Conservation (phyloP, 2,797 vertebrate genomes). For the Moxostoma hubbsi region DNA sequence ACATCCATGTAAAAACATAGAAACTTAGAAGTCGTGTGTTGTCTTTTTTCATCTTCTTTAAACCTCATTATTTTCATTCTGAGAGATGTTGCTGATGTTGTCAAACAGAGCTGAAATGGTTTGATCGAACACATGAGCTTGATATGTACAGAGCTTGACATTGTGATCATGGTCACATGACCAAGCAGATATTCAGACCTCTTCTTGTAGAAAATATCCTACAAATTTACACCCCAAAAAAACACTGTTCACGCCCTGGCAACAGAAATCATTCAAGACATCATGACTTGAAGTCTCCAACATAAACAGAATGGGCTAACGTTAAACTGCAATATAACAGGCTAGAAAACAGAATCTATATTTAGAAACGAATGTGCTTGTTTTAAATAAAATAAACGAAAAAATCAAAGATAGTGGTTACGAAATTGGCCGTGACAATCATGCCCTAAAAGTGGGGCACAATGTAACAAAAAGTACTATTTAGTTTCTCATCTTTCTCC, state of each 20-base stretch:
- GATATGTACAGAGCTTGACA: conserved; percentile 70
- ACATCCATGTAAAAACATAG: conserved; percentile 89
- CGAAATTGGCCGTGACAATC: conserved; percentile 34
- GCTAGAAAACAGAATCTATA: conserved; percentile 19
- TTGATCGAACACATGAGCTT: conserved; percentile 80
- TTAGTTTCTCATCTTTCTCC: conserved; percentile 52
- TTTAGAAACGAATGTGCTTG: conserved; percentile 19
- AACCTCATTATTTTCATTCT: conserved; percentile 69
- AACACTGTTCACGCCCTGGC: conserved; percentile 74
- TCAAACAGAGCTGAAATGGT: conserved; percentile 77
- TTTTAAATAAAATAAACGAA: too few species aligned
- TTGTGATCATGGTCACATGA: conserved; percentile 86
- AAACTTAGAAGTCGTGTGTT: conserved; percentile 73
- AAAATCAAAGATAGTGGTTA: too few species aligned
- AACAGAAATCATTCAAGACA: conserved; percentile 62
- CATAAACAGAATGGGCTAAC: conserved; percentile 31
- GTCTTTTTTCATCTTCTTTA: too few species aligned
- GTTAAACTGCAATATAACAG: conserved; percentile 31
- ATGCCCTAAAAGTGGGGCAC: conserved; percentile 11
- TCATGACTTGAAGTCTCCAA: conserved; percentile 62
- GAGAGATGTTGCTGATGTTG: conserved; percentile 71
- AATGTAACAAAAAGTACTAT: conserved; percentile 31
- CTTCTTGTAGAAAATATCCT: conserved; percentile 87
- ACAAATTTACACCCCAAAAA: conserved; percentile 90
- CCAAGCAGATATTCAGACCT: conserved; percentile 85